These are phyloP conservation scores for Drosophila novamexicana DNA, from an alignment of 1,140 invertebrate genomes.

Conservation along the genomic window DNA sequence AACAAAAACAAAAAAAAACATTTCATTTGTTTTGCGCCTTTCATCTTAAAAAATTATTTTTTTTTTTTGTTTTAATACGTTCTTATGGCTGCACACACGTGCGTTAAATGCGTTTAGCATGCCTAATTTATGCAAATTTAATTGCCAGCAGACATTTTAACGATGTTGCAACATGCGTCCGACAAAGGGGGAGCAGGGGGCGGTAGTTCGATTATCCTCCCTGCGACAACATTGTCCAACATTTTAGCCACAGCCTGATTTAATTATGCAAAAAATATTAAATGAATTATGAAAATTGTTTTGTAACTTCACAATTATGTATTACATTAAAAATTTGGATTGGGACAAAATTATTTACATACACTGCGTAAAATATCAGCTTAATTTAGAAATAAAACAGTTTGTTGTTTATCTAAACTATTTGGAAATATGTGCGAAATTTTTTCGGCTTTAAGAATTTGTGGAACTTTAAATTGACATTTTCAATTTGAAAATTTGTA, in stretches of 20 bases:
- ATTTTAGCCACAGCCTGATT: constrained; percentile 1
- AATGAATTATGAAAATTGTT: constrained; percentile 29
- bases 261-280: constrained; percentile 20
- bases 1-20: neutral
- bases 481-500: too few species aligned
- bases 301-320: constrained; percentile 14
- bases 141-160: constrained; percentile 69
- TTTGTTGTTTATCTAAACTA: neutral
- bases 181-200: neutral
- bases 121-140: constrained; percentile 78
- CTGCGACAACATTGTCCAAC: constrained; percentile 3
- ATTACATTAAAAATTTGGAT: constrained; percentile 28
- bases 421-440: neutral
- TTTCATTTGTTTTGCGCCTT: constrained; percentile 39
- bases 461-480: too few species aligned
- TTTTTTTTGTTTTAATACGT: constrained; percentile 4
- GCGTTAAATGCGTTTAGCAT: constrained; percentile 45
- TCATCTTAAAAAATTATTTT: constrained; percentile 13
- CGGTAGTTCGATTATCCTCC: neutral
- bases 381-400: neutral
- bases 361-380: neutral
- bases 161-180: constrained; percentile 49
- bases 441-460: neutral
- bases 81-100: constrained; percentile 36
- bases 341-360: constrained; percentile 19